Evolutionary conservation across 1,140 invertebrate genomes (phyloP).

Genomic region (Vollenhovia emeryi): DNA sequence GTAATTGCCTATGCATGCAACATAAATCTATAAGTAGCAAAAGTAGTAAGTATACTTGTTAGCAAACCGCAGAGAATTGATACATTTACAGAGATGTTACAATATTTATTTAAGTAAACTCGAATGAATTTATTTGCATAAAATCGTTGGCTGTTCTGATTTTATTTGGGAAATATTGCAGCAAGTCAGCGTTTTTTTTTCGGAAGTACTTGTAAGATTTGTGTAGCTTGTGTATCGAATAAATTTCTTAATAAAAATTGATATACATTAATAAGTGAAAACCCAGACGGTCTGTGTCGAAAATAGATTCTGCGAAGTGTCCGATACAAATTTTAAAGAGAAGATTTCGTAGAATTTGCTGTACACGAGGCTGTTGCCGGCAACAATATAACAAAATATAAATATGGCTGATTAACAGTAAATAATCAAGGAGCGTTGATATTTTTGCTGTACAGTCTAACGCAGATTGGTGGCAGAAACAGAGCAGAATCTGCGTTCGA

Average conservation of each 20-base stretch:
- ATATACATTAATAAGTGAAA: neutral
- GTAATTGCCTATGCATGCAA: neutral
- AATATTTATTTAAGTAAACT: neutral
- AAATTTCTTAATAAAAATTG: neutral
- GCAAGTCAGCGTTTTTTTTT: neutral
- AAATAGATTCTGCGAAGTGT: neutral
- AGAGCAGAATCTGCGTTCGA: conserved; percentile 10
- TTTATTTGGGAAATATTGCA: neutral
- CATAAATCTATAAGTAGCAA: neutral
- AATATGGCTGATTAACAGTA: neutral
- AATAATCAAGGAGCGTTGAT: neutral
- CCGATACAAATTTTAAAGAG: neutral
- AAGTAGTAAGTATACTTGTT: neutral
- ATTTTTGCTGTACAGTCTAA: neutral
- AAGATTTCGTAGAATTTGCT: too few relatives aligned
- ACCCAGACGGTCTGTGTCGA: neutral
- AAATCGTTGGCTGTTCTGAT: neutral
- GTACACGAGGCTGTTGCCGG: neutral
- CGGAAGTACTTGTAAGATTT: neutral
- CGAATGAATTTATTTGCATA: neutral
- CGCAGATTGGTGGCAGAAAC: neutral
- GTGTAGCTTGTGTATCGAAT: neutral
- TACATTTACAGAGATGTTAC: neutral
- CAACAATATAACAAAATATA: neutral
- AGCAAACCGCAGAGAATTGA: neutral